Percentiles rank a stretch among this genome's conserved stretches.
Conservation (phyloP, 37 sponge, comb jelly and placozoan genomes). For the Tethya wilhelma region DNA sequence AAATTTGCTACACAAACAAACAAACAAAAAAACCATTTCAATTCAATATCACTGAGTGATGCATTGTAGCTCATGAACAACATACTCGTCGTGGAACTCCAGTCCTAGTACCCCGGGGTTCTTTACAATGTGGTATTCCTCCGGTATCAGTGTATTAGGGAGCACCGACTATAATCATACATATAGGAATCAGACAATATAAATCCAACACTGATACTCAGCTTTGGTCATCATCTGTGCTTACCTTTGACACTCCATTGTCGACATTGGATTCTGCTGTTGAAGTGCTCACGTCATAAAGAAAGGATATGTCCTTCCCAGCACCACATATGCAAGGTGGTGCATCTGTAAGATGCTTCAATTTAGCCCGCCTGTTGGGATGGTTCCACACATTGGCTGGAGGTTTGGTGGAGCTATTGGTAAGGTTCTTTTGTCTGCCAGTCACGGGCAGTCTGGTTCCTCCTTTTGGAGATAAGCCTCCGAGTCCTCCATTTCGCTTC, state of each 20-base stretch:
- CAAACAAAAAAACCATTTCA: too few relatives aligned
- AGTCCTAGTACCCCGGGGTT: conserved; percentile 88
- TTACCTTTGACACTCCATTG: not conserved
- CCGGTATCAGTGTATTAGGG: conserved; percentile 84
- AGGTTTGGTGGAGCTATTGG: conserved; percentile 12
- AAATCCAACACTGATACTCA: not conserved
- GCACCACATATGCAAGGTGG: conserved; percentile 95
- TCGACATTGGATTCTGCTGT: not conserved
- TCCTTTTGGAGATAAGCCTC: not conserved
- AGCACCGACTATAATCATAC: not conserved
- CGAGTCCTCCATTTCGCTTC: conserved; percentile 7
- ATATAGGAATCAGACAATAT: not conserved
- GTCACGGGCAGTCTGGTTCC: not conserved
- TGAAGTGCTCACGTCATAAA: conserved; percentile 75
- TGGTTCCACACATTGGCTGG: conserved; percentile 92
- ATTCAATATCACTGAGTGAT: not conserved
- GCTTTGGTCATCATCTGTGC: too few relatives aligned
- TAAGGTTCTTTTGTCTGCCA: not conserved
- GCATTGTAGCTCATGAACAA: not conserved
- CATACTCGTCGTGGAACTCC: conserved; percentile 85
- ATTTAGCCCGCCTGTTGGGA: conserved; percentile 54
- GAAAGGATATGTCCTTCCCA: conserved; percentile 94
- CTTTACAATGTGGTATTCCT: conserved; percentile 93
- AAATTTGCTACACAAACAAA: conserved; percentile 51
- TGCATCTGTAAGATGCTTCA: conserved; percentile 86